These are phyloP conservation scores for Byasa hedistus DNA, from an alignment of 2,888 invertebrate species.

Conservation along the genomic window DNA sequence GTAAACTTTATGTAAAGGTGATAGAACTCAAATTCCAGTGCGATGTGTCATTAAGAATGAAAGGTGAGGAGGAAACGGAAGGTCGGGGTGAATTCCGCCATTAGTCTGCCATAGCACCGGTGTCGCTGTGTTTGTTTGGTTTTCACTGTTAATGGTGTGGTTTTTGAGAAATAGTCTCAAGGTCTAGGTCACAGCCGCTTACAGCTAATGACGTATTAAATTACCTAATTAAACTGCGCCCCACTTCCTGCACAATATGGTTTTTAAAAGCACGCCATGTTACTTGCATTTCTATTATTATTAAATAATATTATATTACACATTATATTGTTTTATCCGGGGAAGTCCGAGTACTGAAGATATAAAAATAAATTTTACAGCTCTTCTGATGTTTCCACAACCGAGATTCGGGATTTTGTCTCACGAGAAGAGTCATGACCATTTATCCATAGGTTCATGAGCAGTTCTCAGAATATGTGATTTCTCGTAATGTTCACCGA, in stretches of 20 bases:
- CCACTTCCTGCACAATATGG: neutral
- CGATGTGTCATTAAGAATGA: neutral
- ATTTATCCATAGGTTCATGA: too few relatives aligned
- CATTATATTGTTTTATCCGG: too few relatives aligned
- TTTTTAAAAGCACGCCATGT: neutral
- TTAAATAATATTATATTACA: too few relatives aligned
- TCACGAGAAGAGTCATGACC: too few relatives aligned
- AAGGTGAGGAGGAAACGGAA: slow-evolving; percentile 49
- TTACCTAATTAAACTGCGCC: slow-evolving; percentile 33
- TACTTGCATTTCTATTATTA: neutral
- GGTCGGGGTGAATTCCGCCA: slow-evolving; percentile 56
- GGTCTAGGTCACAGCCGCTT: slow-evolving; percentile 39
- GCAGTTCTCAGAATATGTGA: too few relatives aligned
- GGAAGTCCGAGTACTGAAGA: too few relatives aligned
- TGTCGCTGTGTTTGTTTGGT: slow-evolving; percentile 41
- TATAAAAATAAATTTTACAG: too few relatives aligned
- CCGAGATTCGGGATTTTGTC: too few relatives aligned
- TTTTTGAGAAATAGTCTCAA: slow-evolving; percentile 44
- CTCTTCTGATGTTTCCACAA: too few relatives aligned
- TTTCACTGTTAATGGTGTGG: slow-evolving; percentile 38
- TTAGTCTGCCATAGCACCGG: slow-evolving; percentile 40
- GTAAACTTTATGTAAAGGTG: slow-evolving; percentile 38
- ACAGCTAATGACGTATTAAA: slow-evolving; percentile 34
- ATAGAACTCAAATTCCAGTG: slow-evolving; percentile 25
- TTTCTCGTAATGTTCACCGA: too few relatives aligned